Conservation (phyloP, 2,888 invertebrate genomes). For the Drosophila flavopinicola region DNA sequence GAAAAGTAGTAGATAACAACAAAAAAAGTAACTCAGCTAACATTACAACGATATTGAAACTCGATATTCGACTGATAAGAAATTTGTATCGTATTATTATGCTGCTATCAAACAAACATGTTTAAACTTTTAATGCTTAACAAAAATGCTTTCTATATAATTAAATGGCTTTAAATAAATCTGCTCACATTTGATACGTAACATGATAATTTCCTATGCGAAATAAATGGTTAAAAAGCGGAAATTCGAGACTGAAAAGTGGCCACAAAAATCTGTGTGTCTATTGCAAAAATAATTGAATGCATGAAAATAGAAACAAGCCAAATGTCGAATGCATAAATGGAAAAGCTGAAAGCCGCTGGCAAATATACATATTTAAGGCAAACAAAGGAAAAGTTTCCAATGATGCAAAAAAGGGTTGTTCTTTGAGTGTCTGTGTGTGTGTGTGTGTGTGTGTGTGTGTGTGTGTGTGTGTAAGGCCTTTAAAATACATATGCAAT, state of each 20-base stretch:
- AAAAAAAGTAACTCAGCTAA: neutral
- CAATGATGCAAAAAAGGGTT: constrained; percentile 4
- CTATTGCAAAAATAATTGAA: neutral
- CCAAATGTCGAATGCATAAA: constrained; percentile 14
- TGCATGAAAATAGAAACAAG: constrained; percentile 1
- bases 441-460: constrained; percentile 2
- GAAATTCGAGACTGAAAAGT: constrained; percentile 3
- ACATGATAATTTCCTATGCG: constrained; percentile 14
- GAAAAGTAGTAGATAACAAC: neutral
- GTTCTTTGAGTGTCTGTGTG: neutral
- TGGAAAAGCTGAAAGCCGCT: constrained; percentile 3
- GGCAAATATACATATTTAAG: constrained; percentile 15
- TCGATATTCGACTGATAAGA: neutral
- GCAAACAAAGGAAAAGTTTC: constrained; percentile 8
- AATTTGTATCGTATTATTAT: neutral
- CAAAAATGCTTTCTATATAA: constrained; percentile 11
- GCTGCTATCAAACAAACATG: neutral
- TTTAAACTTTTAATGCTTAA: neutral
- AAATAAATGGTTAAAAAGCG: constrained; percentile 11
- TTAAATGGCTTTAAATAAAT: constrained; percentile 30
- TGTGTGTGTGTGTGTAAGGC: constrained; percentile 4
- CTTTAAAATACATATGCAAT: neutral
- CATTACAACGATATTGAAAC: neutral
- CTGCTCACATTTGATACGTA: constrained; percentile 12
- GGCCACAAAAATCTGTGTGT: constrained; percentile 2